Evolutionary conservation across 2,113 vertebrate species (phyloP), one percentile per base, ranked within the genome.

Genomic region (Argyrosomus japonicus): DNA sequence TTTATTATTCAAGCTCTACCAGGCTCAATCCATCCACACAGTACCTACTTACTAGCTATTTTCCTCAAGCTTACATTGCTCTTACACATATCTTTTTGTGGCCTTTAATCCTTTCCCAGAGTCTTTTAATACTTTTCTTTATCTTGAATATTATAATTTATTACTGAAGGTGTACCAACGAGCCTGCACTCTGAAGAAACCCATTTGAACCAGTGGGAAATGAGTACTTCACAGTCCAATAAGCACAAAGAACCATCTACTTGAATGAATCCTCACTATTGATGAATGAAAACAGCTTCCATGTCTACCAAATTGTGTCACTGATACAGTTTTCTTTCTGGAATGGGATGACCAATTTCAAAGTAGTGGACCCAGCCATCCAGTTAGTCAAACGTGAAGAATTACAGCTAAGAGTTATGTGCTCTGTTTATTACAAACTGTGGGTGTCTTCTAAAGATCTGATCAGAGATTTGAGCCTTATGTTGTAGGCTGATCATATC

Each of bases 121-220:
- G 13, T 10, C 21, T 19, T 45, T 47, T 14, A 29, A 43, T 50
- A 17, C 23, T 57, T 43, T 47, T 48, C 57, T 51, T 51, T 23
- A 72, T 56, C 15, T 32, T 71, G 12, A 75, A 65, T 65, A 27
- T 48, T 69, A 53, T 57, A 5, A 51, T 71, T 70, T 27, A 27
- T 64, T 40, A 32, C 17, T 65, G 5, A 68, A 29, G 23, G 10
- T 18, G 15, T 63, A 80, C 40, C 29, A 51, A 64, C 67, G 58
- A 57, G 57, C 3, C n/a, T 32, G 40, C 27, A 29, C 23, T 47
- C 14, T 40, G 4, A 6, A 58, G 23, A 1, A 77, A 79, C 70
- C n/a, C 13, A 72, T 77, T 67, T 40, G 60, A 68, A 75, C 48
- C 47, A 40, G 5, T 79, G 40, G 64, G 6, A 86, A 81, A 73